Percentiles rank a stretch among this genome's conserved stretches.
These are phyloP conservation scores for Epicauta chinensis DNA, from an alignment of 1,140 invertebrate species.

Conservation along the genomic window DNA sequence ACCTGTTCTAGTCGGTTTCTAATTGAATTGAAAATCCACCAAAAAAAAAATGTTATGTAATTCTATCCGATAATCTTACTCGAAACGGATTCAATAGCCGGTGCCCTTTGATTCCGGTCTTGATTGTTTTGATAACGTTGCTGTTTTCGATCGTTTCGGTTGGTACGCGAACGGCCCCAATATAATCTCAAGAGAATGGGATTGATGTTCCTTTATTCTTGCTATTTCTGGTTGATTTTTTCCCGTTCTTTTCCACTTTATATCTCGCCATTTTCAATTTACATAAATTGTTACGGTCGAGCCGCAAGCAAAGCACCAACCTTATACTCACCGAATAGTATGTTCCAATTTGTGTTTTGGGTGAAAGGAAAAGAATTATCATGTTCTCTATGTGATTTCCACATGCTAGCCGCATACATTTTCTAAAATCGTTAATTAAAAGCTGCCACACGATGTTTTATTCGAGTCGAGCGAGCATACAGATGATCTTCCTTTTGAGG, in stretches of 20 bases:
- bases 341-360: not conserved
- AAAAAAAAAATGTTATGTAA: too few relatives aligned
- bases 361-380: constrained; percentile 9
- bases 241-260: constrained; percentile 7
- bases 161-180: not conserved
- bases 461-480: constrained; percentile 25
- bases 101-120: constrained; percentile 29
- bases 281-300: constrained; percentile 21
- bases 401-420: constrained; percentile 19
- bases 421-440: constrained; percentile 27
- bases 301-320: constrained; percentile 8
- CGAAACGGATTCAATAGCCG: constrained; percentile 29
- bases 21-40: too few relatives aligned
- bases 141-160: constrained; percentile 19
- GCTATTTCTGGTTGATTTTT: too few relatives aligned
- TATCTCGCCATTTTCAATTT: constrained; percentile 25
- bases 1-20: too few relatives aligned
- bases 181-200: constrained; percentile 16
- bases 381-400: constrained; percentile 22
- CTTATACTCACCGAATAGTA: constrained; percentile 3
- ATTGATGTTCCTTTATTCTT: constrained; percentile 9
- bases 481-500: constrained; percentile 21
- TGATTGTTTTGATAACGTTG: constrained; percentile 31
- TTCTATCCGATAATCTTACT: too few relatives aligned
- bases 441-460: constrained; percentile 22